Evolutionary conservation across 2,113 vertebrate species (phyloP).

Genomic region (Oryzias javanicus): DNA sequence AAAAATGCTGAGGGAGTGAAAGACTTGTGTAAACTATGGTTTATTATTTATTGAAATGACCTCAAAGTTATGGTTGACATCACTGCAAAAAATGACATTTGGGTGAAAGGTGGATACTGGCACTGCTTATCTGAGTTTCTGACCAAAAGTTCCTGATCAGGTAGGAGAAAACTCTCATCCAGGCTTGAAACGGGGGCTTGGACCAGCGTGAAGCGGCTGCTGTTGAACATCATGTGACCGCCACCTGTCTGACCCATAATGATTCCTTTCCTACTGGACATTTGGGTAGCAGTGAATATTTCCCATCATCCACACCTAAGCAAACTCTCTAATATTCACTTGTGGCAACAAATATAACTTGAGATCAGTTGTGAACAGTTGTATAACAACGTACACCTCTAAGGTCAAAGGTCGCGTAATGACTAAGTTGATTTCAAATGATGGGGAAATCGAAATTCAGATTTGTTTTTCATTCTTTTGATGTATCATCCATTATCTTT

Average conservation of each 20-base stretch:
- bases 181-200: neutral
- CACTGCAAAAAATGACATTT: neutral
- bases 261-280: too few species aligned
- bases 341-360: too few species aligned
- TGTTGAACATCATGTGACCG: constrained; percentile 5
- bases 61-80: neutral
- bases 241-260: constrained; percentile 1
- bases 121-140: neutral
- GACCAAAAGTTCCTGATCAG: neutral
- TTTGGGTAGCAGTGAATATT: neutral
- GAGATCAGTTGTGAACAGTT: constrained; percentile 31
- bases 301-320: neutral
- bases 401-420: constrained; percentile 67
- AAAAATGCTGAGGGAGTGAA: neutral
- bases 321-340: neutral
- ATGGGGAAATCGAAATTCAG: constrained; percentile 21
- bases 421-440: constrained; percentile 41
- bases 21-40: constrained; percentile 1
- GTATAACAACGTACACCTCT: constrained; percentile 46
- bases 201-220: neutral
- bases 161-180: neutral
- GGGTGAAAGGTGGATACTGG: neutral
- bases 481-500: neutral
- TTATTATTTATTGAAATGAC: neutral
- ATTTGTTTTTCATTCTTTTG: neutral